Percentiles rank a stretch among this genome's conserved stretches.
Evolutionary conservation across 2,888 invertebrate genomes (phyloP).

Genomic region (Stenichneumon culpator): DNA sequence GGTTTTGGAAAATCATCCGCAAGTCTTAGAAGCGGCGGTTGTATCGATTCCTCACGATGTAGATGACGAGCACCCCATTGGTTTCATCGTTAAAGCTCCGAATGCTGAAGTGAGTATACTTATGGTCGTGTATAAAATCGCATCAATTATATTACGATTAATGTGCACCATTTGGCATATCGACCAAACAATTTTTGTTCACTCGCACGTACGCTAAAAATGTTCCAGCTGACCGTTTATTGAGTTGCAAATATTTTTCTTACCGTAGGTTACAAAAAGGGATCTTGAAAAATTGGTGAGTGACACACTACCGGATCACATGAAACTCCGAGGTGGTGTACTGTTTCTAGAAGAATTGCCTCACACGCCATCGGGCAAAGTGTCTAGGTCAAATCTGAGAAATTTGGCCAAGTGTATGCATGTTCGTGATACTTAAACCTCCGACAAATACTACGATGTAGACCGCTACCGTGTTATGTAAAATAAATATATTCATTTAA

Average conservation of each 20-base stretch:
- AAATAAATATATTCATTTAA: not conserved
- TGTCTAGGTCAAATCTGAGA: conserved; percentile 71
- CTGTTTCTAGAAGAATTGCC: conserved; percentile 77
- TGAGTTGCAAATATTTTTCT: not conserved
- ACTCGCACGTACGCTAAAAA: not conserved
- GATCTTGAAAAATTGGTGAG: conserved; percentile 76
- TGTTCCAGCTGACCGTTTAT: not conserved
- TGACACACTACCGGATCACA: conserved; percentile 72
- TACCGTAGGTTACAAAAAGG: conserved; percentile 75
- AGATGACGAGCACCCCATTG: conserved; percentile 79
- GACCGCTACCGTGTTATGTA: not conserved
- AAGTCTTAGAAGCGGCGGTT: conserved; percentile 74
- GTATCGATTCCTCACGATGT: conserved; percentile 71
- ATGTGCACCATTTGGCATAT: not conserved
- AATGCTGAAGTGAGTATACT: conserved; percentile 70
- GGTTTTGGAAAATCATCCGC: conserved; percentile 72
- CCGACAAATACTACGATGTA: not conserved
- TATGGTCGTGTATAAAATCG: not conserved
- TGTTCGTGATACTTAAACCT: not conserved
- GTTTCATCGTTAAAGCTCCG: conserved; percentile 74
- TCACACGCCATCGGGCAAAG: conserved; percentile 74
- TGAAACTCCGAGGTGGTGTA: conserved; percentile 78
- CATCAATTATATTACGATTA: not conserved
- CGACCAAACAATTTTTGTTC: conserved; percentile 68
- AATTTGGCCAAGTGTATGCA: conserved; percentile 66